A percentile compares a stretch with the other conserved stretches of the same genome.
phyloP scores from a whole-genome alignment of 2,797 vertebrate species.

The Clarias pachynema region DNA sequence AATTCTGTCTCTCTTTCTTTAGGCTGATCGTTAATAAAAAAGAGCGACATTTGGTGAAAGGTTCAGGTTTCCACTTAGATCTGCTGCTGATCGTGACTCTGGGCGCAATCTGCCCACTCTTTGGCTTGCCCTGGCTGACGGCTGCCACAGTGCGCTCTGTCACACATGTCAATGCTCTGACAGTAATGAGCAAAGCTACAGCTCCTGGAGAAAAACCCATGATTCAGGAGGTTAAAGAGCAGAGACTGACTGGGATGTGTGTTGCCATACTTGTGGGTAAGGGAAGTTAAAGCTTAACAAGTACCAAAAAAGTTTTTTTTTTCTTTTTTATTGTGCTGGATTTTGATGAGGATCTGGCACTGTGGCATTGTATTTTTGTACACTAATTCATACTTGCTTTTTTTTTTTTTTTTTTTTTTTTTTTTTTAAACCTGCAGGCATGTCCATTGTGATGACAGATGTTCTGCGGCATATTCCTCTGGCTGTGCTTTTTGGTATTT shows the following conservation, averaged over 20 bases:
- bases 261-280: conserved; percentile 92
- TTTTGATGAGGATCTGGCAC: neutral
- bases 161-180: conserved; percentile 95
- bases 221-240: conserved; percentile 87
- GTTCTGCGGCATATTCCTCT: conserved; percentile 91
- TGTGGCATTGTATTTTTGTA: neutral
- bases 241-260: conserved; percentile 88
- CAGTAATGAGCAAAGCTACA: conserved; percentile 95
- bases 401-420: no score
- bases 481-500: conserved; percentile 96
- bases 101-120: conserved; percentile 91
- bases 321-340: neutral
- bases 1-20: neutral
- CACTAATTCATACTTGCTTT: neutral
- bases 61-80: conserved; percentile 96
- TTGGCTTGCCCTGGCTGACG: conserved; percentile 95
- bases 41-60: conserved; percentile 89
- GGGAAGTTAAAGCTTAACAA: conserved; percentile 32
- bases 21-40: conserved; percentile 97
- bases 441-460: conserved; percentile 96
- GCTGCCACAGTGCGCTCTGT: conserved; percentile 94
- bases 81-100: conserved; percentile 92
- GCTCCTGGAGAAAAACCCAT: conserved; percentile 93
- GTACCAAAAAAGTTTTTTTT: neutral
- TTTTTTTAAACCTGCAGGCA: conserved; percentile 70